Evolutionary conservation across 2,797 vertebrate genomes (phyloP), one percentile per base, ranked within the genome.

Genomic region (Paramormyrops hopkinsi): DNA sequence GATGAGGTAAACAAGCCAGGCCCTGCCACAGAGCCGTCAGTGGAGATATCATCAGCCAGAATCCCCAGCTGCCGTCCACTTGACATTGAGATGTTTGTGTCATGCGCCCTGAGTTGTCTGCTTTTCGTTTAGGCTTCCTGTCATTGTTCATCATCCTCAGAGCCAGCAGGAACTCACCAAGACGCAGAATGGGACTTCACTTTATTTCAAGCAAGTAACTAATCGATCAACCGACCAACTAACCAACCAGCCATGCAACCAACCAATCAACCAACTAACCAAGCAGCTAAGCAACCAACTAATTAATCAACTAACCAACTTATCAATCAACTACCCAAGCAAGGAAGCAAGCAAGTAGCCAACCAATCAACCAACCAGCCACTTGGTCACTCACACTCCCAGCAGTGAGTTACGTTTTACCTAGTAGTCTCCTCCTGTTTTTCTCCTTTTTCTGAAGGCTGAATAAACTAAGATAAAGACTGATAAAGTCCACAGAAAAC

Each of bases 81-180:
- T 91, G 89, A 92, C 85, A 87, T 91, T 89, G 88, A 29, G 62
- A 51, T 53, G 33, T 51, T 83, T 87, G 51, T 86, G 90, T 90
- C 85, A 84, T 90, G 87, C 90, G 91, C 89, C 89, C 87, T 22
- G 51, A 44, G 89, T 92, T 90, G 91, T 90, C 65, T 83, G 87
- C 87, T 89, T 90, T 91, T 89, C 65, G 87, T 91, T 92, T 92
- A 87, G 89, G 86, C 89, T 11, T 76, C 69, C 90, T 88, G 83
- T 90, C 91, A 83, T 89, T 89, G 90, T 92, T 91, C 91, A 87
- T 88, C 62, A 25, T 41, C n/a, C 89, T 87, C 48, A 53, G 88
- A 91, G 90, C 90, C 90, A 90, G 90, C 87, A 91, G 90, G 90
- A 91, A 89, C 88, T 91, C 90, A 89, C 88, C 62, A 89, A 92